These are phyloP conservation scores for Carcinoscorpius rotundicauda DNA, from an alignment of 1,140 invertebrate species.

Conservation along the genomic window DNA sequence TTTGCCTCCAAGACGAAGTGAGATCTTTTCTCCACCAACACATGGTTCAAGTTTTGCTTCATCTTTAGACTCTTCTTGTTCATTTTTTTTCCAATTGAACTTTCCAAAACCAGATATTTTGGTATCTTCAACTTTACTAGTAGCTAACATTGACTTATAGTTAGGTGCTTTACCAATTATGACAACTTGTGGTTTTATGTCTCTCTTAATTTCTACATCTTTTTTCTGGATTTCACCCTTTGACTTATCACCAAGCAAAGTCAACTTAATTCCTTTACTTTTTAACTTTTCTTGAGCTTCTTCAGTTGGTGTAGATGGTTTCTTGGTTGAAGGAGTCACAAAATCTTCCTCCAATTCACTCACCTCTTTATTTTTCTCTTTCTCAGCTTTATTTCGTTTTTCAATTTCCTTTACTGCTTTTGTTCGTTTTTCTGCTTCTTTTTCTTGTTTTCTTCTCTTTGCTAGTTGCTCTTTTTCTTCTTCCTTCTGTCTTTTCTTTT, in stretches of 20 bases:
- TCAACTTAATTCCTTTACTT: background rate
- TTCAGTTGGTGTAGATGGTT: background rate
- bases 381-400: too few species aligned
- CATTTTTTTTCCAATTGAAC: slow-evolving; percentile 2
- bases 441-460: slow-evolving; percentile 1
- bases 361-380: background rate
- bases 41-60: background rate
- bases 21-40: too few species aligned
- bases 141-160: background rate
- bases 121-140: background rate
- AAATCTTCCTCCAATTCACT: background rate
- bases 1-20: too few species aligned
- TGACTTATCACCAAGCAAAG: background rate
- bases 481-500: background rate
- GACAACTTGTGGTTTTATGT: background rate
- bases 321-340: background rate
- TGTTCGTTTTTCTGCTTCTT: background rate
- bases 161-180: background rate
- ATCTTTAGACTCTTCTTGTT: background rate
- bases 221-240: background rate
- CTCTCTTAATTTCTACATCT: background rate
- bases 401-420: too few species aligned
- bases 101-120: background rate
- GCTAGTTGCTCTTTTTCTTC: background rate
- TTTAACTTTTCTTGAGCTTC: background rate